Evolutionary conservation across 2,113 vertebrate species (phyloP).

Genomic region (Macquaria ambigua): DNA sequence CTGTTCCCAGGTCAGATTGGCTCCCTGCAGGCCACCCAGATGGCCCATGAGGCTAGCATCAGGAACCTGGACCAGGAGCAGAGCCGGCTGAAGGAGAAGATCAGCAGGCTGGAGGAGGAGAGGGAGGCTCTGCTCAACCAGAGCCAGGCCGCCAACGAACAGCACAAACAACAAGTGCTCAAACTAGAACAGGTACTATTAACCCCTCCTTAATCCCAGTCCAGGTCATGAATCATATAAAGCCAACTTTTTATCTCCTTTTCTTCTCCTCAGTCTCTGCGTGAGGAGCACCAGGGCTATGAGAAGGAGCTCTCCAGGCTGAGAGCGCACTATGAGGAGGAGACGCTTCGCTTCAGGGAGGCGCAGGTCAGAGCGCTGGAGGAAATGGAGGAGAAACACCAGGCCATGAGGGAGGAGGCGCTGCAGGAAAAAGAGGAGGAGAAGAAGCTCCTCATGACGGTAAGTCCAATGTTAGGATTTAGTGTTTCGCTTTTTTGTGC

Average conservation of each 20-base stretch:
- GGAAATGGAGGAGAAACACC: constrained; percentile 93
- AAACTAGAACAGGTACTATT: constrained; percentile 90
- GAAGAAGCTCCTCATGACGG: constrained; percentile 88
- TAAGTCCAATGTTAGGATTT: constrained; percentile 68
- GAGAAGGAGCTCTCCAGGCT: constrained; percentile 92
- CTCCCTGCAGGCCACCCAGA: constrained; percentile 95
- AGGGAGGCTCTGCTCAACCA: constrained; percentile 90
- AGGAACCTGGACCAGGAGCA: constrained; percentile 95
- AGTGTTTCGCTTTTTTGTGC: no score
- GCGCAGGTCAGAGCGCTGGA: constrained; percentile 91
- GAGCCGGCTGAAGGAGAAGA: constrained; percentile 90
- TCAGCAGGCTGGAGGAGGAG: constrained; percentile 93
- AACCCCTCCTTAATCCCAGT: background rate
- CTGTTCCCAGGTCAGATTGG: constrained; percentile 92
- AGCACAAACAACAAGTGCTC: constrained; percentile 92
- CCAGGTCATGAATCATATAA: accelerated
- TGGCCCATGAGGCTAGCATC: constrained; percentile 96
- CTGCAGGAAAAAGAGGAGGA: constrained; percentile 89
- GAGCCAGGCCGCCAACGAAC: constrained; percentile 90
- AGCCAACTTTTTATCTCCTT: no score
- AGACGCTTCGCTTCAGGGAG: constrained; percentile 89
- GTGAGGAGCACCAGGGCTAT: constrained; percentile 93
- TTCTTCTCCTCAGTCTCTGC: constrained; percentile 85
- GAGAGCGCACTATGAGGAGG: constrained; percentile 90
- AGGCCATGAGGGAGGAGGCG: constrained; percentile 87